Base-by-base conservation (phyloP, 2,113 vertebrate genomes). In the Mobula birostris region DNA sequence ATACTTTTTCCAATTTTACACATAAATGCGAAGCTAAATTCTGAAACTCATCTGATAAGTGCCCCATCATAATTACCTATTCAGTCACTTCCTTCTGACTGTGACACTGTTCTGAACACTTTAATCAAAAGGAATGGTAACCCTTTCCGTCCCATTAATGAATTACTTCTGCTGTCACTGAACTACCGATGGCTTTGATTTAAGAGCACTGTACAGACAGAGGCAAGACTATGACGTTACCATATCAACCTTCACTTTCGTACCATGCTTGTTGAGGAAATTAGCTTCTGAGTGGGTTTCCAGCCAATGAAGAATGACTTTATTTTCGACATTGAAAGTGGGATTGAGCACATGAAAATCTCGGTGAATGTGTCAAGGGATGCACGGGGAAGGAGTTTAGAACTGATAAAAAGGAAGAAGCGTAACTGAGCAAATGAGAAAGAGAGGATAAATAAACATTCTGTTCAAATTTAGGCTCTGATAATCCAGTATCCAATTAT, bases 241-340 rank as follows among this genome's bases (percentile, higher is more conserved):
- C 77, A 79, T 36, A 1, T 79, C 77, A 36, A 79, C 77, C n/a
- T 29, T 8, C n/a, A 79, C 77, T 79, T 76, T 76, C n/a, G 12
- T 7, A 4, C 77, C 68, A 70, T 14, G 77, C 29, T 32, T 36
- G 77, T 11, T 36, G 7, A 36, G n/a, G 11, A 79, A 36, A 79
- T 24, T 32, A 32, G 77, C 77, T 79, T 32, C 77, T 12, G 77
- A 36, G 77, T 36, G 77, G 77, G 36, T 40, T 48, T 14, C 8
- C 79, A 82, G 79, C 79, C 36, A 82, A 78, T 82, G 36, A 82
- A 48, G 1, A 32, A 14, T 29, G 29, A 79, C 79, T 82, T 82
- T 82, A 32, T 82, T 82, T 82, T 82, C 36, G 19, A 82, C 36
- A 82, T 82, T 82, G 32, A 82, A 82, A 82, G 14, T 82, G 79